Evolutionary conservation across 2,888 invertebrate species (phyloP).

Genomic region (Dione juno): DNA sequence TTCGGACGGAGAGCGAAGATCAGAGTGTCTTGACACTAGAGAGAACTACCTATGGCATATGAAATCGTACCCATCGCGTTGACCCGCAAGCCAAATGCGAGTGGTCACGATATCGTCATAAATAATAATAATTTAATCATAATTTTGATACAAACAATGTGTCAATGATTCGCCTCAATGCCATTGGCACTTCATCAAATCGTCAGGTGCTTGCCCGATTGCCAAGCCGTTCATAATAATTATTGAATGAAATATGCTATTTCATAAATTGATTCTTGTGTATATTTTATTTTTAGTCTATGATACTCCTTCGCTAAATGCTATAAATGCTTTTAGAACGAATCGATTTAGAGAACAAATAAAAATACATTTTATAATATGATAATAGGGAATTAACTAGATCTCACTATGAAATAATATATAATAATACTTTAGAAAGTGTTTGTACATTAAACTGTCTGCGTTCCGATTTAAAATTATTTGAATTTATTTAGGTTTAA

Average conservation of each 20-base stretch:
- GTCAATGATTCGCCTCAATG: conserved; percentile 24
- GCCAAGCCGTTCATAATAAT: conserved; percentile 23
- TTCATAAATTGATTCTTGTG: conserved; percentile 12
- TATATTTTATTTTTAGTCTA: background rate
- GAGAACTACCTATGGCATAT: no score
- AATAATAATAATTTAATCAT: conserved; percentile 20
- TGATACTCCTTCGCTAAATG: background rate
- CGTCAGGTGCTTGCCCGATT: conserved; percentile 18
- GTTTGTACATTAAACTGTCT: no score
- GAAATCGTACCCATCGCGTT: background rate
- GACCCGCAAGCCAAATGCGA: background rate
- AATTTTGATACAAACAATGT: conserved; percentile 21
- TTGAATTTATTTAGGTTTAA: no score
- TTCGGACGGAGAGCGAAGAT: no score
- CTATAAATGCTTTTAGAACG: no score
- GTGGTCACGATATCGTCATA: background rate
- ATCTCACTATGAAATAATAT: no score
- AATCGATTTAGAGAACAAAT: no score
- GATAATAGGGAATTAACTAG: no score
- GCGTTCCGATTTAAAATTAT: no score
- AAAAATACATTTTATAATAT: no score
- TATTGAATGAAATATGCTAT: conserved; percentile 23
- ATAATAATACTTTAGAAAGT: no score
- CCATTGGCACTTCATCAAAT: conserved; percentile 33
- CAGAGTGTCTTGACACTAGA: no score